These are phyloP conservation scores for Apodemus sylvaticus DNA, from an alignment of 2,113 vertebrate species.

Conservation along the genomic window DNA sequence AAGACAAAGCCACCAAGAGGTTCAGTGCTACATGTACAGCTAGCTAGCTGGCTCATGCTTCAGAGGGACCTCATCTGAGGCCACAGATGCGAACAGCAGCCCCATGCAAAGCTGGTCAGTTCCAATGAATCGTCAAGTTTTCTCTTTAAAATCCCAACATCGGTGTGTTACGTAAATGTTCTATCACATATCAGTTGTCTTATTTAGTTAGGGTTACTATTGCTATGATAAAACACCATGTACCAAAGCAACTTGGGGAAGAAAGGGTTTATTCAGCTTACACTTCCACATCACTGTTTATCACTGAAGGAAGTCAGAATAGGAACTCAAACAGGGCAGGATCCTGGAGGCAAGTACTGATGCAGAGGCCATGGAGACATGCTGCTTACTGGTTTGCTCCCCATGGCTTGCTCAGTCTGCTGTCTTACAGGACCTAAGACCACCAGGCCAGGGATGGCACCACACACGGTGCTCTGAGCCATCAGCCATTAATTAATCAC, in stretches of 20 bases:
- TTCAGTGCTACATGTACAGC: not conserved
- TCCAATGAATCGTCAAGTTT: not conserved
- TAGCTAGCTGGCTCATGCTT: not conserved
- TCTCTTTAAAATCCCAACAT: not conserved
- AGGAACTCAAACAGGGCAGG: not conserved
- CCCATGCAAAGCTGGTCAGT: not conserved
- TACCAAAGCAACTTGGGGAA: not conserved
- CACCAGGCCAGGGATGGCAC: not conserved
- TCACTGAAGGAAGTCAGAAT: not conserved
- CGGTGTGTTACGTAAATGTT: slow-evolving; percentile 5
- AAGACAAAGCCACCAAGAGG: slow-evolving; percentile 20
- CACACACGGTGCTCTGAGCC: not conserved
- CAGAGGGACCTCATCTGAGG: not conserved
- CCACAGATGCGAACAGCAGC: not conserved
- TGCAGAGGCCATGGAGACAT: not conserved
- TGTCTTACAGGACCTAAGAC: not conserved
- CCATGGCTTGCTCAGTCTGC: not conserved
- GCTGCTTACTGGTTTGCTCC: not conserved
- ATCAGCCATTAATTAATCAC: not conserved
- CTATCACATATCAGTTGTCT: not conserved
- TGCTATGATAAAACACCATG: not conserved
- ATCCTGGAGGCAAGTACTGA: not conserved
- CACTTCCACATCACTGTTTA: too few species aligned
- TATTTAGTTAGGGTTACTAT: not conserved
- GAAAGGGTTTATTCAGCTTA: not conserved